Conservation (phyloP, 2,888 invertebrate species). For the Drosophila formosana region DNA sequence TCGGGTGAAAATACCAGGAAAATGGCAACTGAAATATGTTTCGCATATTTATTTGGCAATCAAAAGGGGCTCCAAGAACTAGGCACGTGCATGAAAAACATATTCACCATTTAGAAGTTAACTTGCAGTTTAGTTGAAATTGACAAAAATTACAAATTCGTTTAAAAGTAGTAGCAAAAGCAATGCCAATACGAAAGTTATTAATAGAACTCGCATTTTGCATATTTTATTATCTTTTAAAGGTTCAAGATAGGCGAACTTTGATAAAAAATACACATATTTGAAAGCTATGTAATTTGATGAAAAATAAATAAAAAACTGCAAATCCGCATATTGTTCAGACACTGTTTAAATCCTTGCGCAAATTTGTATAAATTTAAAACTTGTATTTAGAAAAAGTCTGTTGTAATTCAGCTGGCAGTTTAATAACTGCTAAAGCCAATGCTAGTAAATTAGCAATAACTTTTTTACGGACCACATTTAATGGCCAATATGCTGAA, state of each 20-base stretch:
- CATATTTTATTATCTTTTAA: no score
- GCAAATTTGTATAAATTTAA: not conserved
- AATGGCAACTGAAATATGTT: slow-evolving; percentile 24
- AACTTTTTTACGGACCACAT: slow-evolving; percentile 17
- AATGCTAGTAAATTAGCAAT: slow-evolving; percentile 30
- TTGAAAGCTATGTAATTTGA: no score
- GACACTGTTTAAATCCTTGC: no score
- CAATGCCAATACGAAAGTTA: no score
- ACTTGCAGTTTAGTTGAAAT: no score
- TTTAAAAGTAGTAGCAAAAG: no score
- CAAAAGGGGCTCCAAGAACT: slow-evolving; percentile 1
- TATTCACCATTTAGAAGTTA: not conserved
- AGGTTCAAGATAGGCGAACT: no score
- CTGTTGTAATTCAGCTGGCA: not conserved
- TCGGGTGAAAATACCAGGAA: slow-evolving; percentile 20
- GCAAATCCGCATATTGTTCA: no score
- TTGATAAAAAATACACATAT: no score
- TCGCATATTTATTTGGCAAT: slow-evolving; percentile 35
- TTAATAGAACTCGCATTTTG: no score
- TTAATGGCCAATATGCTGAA: slow-evolving; percentile 31
- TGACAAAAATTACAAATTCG: no score
- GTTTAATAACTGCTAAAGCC: slow-evolving; percentile 36
- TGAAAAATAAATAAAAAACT: no score
- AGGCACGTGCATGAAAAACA: not conserved
- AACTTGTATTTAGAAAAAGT: not conserved